phyloP scores from a whole-genome alignment of 2,113 vertebrate species.

The Genyomyrus donnyi region DNA sequence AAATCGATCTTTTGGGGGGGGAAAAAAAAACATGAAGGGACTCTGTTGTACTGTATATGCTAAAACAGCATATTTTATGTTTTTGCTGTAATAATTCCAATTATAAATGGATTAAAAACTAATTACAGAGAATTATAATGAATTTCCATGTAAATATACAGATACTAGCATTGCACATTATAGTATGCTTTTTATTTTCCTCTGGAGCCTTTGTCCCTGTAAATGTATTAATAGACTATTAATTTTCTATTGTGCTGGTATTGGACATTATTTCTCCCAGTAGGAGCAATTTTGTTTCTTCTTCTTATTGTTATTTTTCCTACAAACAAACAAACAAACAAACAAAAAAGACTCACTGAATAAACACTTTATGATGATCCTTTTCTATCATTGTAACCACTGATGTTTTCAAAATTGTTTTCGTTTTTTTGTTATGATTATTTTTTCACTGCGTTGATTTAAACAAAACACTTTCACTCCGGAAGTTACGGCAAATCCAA shows the following conservation, averaged over 20 bases:
- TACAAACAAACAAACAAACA: conserved; percentile 17
- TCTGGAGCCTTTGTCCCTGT: conserved; percentile 77
- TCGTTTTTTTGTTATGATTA: conserved; percentile 63
- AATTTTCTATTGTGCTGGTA: conserved; percentile 76
- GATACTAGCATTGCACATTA: conserved; percentile 80
- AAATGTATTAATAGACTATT: conserved; percentile 68
- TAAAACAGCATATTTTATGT: conserved; percentile 63
- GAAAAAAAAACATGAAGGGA: conserved; percentile 52
- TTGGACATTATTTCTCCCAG: conserved; percentile 73
- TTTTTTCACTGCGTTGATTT: conserved; percentile 63
- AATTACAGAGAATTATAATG: conserved; percentile 71
- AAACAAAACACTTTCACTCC: conserved; percentile 40
- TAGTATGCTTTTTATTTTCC: conserved; percentile 72
- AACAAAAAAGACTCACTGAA: conserved; percentile 40
- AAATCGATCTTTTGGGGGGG: conserved; percentile 41
- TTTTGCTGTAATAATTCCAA: conserved; percentile 75
- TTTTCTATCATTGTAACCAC: conserved; percentile 65
- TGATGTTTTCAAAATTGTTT: conserved; percentile 65
- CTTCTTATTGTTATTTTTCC: conserved; percentile 24
- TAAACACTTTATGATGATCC: conserved; percentile 63
- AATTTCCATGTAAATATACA: conserved; percentile 84
- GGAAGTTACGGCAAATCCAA: conserved; percentile 4
- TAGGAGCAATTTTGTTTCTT: conserved; percentile 56
- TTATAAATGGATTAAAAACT: conserved; percentile 60
- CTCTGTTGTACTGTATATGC: conserved; percentile 61